Evolutionary conservation across 2,888 invertebrate species (phyloP), one percentile per base, ranked within the genome.

Genomic region (Nowickia ferox): DNA sequence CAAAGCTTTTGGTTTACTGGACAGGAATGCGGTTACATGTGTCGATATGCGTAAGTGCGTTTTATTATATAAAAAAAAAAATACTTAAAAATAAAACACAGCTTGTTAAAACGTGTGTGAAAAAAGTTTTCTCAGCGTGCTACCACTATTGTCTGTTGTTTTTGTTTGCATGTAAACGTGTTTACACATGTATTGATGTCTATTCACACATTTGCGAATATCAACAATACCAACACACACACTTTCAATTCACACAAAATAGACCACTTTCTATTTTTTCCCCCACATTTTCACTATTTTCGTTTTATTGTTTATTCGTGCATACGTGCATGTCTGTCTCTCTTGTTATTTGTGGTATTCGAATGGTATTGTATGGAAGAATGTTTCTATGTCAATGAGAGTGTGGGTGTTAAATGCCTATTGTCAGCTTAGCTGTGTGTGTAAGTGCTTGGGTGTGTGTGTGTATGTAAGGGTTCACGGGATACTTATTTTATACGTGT

Each of bases 81-180:
- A 65, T 9, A 8, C 15, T 15, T n/a, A 42, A 65, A 53, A 55
- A 42, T 48, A 57, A 61, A 38, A 55, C 51, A 75, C 53, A 77
- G 78, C 72, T 69, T 78, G 81, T 80, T 74, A 63, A 85, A 86
- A 65, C 76, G 65, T 74, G 71, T 76, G 71, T 66, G 53, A 66
- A 66, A 86, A 83, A 82, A 75, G 79, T 79, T 66, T 72, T 51
- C 75, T 22, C 65, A 82, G 71, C 55, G 13, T 46, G 66, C 46
- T 46, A 42, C 63, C 17, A 68, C 51, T 57, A 11, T 38, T 48
- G 30, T n/a, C 4, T 88, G 87, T 88, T 88, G 88, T 88, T 71
- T 76, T 66, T 80, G 80, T 69, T n/a, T 55, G 59, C 61, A 88
- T 88, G 78, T 69, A 59, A 75, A 78, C 68, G n/a, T 86, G 80